Evolutionary conservation across 2,113 vertebrate genomes (phyloP).

Genomic region (Grammomys dolichurus): DNA sequence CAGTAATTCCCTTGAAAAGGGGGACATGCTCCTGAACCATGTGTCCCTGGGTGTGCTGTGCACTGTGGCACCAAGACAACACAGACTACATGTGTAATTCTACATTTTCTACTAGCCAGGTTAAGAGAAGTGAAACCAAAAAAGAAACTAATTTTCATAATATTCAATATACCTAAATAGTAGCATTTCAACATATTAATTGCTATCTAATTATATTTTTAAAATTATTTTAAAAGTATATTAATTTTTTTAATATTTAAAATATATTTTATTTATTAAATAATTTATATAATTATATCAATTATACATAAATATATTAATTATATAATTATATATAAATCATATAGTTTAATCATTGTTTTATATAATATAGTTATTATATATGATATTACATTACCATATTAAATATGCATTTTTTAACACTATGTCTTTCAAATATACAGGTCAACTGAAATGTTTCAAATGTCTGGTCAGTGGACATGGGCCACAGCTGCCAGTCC

Average conservation of each 20-base stretch:
- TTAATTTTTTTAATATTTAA: too few relatives aligned
- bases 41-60: background rate
- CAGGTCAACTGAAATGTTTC: background rate
- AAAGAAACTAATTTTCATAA: conserved; percentile 19
- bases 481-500: background rate
- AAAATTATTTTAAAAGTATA: background rate
- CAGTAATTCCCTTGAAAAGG: background rate
- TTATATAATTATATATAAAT: too few relatives aligned
- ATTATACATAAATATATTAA: too few relatives aligned
- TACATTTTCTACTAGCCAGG: background rate
- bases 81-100: background rate
- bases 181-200: conserved; percentile 32
- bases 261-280: background rate
- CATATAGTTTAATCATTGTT: too few relatives aligned
- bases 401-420: background rate
- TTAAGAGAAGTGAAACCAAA: conserved; percentile 26
- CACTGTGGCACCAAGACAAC: background rate
- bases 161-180: background rate
- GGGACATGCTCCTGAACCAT: background rate
- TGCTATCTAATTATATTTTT: background rate
- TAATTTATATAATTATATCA: too few relatives aligned
- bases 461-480: background rate
- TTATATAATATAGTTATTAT: too few relatives aligned
- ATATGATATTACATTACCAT: too few relatives aligned
- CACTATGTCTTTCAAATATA: background rate